Percentiles rank a stretch among this genome's conserved stretches.
phyloP scores from a whole-genome alignment of 2,888 invertebrate species.

The Tetranychus piercei region DNA sequence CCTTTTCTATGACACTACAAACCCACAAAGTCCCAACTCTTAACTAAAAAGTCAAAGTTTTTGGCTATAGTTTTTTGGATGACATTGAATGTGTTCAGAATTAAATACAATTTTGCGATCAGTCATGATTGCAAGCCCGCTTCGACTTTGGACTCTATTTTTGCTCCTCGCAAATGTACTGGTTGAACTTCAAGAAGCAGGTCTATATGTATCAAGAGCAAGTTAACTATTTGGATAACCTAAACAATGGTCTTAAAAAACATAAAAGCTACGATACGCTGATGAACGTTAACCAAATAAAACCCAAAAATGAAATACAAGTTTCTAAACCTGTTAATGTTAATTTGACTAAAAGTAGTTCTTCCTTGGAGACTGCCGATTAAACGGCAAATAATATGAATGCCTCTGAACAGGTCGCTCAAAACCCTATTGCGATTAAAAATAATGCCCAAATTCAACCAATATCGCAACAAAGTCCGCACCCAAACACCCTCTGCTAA shows the following conservation, averaged over 20 bases:
- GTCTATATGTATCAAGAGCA: conserved; percentile 67
- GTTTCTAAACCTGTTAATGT: background rate
- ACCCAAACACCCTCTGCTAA: background rate
- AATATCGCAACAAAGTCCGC: background rate
- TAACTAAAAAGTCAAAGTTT: too few species aligned
- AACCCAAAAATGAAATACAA: background rate
- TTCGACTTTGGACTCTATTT: too few species aligned
- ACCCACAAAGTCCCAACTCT: too few species aligned
- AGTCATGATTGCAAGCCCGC: too few species aligned
- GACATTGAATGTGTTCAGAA: too few species aligned
- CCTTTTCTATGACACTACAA: too few species aligned
- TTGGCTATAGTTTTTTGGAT: too few species aligned
- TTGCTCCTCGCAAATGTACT: too few species aligned
- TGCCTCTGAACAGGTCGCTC: background rate
- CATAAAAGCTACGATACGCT: conserved; percentile 5
- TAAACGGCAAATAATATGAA: background rate
- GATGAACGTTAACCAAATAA: background rate
- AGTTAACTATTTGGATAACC: conserved; percentile 38
- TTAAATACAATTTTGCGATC: too few species aligned
- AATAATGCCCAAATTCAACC: background rate
- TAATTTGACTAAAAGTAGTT: too few species aligned
- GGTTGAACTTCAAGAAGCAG: conserved; percentile 73
- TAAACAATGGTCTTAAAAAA: conserved; percentile 2
- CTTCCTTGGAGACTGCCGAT: background rate
- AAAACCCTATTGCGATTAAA: background rate